Percentiles rank a stretch among this genome's conserved stretches.
These are phyloP conservation scores for Piscicola geometra DNA, from an alignment of 2,888 invertebrate genomes.

Conservation along the genomic window DNA sequence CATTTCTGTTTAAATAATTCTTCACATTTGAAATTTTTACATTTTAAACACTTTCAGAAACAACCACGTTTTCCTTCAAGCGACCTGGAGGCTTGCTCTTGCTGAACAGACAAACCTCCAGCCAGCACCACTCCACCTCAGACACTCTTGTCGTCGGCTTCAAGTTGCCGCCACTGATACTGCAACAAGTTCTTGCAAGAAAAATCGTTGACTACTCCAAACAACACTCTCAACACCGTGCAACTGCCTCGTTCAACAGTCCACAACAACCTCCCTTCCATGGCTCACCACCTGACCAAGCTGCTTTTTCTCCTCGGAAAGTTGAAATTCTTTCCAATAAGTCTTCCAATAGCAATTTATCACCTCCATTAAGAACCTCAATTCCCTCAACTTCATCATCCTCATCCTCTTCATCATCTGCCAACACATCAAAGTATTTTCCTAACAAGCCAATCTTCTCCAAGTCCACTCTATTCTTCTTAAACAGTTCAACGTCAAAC, in stretches of 20 bases:
- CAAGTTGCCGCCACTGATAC: background rate
- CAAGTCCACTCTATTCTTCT: slow-evolving; percentile 75
- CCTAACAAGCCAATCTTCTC: slow-evolving; percentile 52
- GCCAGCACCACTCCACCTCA: background rate
- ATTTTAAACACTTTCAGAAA: too few species aligned
- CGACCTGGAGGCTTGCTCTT: slow-evolving; percentile 70
- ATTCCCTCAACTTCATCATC: background rate
- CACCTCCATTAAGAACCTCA: background rate
- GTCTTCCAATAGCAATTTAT: background rate
- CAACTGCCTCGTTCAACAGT: background rate
- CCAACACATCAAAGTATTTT: too few species aligned
- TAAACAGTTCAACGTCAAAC: slow-evolving; percentile 81
- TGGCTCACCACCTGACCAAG: background rate
- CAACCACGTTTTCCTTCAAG: slow-evolving; percentile 19
- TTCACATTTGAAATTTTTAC: too few species aligned
- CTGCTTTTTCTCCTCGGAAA: background rate
- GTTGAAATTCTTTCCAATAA: background rate
- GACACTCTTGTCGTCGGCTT: background rate
- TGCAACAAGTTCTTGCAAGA: background rate
- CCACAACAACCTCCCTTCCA: slow-evolving; percentile 4
- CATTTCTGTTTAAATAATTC: too few species aligned
- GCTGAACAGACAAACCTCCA: background rate
- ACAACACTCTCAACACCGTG: background rate
- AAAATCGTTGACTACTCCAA: background rate
- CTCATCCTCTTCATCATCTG: background rate